These are phyloP conservation scores for Syritta pipiens DNA, from an alignment of 2,888 invertebrate species.

Conservation along the genomic window DNA sequence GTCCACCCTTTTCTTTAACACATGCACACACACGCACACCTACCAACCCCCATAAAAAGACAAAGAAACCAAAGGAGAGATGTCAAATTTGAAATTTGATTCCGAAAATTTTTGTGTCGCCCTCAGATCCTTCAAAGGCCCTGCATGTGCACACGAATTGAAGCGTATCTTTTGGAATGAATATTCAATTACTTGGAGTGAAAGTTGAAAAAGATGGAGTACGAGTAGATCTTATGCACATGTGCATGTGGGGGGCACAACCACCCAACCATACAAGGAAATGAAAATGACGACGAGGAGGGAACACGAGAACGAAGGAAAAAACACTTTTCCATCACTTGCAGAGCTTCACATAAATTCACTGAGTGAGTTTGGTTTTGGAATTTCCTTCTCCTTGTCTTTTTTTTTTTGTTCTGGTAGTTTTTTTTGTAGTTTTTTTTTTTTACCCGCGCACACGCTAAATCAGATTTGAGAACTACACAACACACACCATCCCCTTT, in stretches of 20 bases:
- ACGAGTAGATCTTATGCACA: slow-evolving; percentile 4
- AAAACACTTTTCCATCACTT: slow-evolving; percentile 42
- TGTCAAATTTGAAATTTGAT: slow-evolving; percentile 53
- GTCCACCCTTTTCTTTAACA: slow-evolving; percentile 14
- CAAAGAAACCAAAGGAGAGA: neutral
- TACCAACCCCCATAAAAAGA: neutral
- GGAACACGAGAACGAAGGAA: slow-evolving; percentile 3
- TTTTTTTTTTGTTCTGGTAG: neutral
- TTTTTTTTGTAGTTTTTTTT: too few species aligned
- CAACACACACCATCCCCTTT: neutral
- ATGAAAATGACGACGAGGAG: slow-evolving; percentile 29
- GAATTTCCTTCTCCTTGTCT: slow-evolving; percentile 9
- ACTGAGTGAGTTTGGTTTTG: slow-evolving; percentile 18
- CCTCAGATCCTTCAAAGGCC: slow-evolving; percentile 36
- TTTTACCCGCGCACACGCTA: slow-evolving; percentile 10
- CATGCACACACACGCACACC: neutral
- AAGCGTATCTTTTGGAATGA: slow-evolving; percentile 26
- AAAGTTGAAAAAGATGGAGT: slow-evolving; percentile 19
- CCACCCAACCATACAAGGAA: neutral
- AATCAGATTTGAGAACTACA: slow-evolving; percentile 27
- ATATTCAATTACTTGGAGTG: slow-evolving; percentile 55
- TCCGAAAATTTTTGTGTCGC: slow-evolving; percentile 17
- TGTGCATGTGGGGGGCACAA: neutral
- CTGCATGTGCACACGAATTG: neutral
- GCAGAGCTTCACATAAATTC: slow-evolving; percentile 59